Conservation (phyloP, 2,888 invertebrate genomes). For the Cheilosia variabilis region DNA sequence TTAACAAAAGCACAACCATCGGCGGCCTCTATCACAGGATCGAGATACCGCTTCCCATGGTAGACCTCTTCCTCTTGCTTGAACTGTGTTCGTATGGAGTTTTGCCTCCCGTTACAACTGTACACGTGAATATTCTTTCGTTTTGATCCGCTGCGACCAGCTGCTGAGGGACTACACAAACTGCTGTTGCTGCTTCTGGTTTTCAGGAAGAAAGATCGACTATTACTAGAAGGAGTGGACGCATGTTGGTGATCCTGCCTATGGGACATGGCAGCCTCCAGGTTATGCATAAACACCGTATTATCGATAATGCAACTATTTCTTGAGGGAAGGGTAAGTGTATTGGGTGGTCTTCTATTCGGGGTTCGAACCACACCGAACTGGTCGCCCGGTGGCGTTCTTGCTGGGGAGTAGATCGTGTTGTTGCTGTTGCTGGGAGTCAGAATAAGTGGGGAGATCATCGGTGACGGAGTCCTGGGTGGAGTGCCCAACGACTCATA, state of each 20-base stretch:
- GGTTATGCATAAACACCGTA: slow-evolving; percentile 72
- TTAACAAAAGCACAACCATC: slow-evolving; percentile 80
- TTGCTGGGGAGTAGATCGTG: slow-evolving; percentile 29
- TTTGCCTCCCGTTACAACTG: slow-evolving; percentile 46
- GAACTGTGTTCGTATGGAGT: slow-evolving; percentile 61
- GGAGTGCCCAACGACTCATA: slow-evolving; percentile 77
- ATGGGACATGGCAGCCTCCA: slow-evolving; percentile 64
- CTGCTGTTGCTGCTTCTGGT: slow-evolving; percentile 42
- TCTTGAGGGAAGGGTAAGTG: slow-evolving; percentile 68
- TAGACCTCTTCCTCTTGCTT: slow-evolving; percentile 77
- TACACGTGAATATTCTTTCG: slow-evolving; percentile 50
- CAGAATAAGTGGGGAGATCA: slow-evolving; percentile 73
- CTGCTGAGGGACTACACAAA: slow-evolving; percentile 43
- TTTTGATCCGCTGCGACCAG: slow-evolving; percentile 58
- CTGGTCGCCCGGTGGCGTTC: slow-evolving; percentile 51
- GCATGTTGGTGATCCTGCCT: slow-evolving; percentile 30
- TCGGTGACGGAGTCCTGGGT: slow-evolving; percentile 75
- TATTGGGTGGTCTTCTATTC: slow-evolving; percentile 73
- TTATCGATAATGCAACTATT: slow-evolving; percentile 61
- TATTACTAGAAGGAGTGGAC: slow-evolving; percentile 17
- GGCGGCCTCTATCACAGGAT: slow-evolving; percentile 78
- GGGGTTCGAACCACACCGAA: slow-evolving; percentile 73
- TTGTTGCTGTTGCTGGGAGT: slow-evolving; percentile 63
- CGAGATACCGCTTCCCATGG: slow-evolving; percentile 81
- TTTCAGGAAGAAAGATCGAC: slow-evolving; percentile 42